Evolutionary conservation across 2,888 invertebrate species (phyloP).

Genomic region (Cantharis lateralis): DNA sequence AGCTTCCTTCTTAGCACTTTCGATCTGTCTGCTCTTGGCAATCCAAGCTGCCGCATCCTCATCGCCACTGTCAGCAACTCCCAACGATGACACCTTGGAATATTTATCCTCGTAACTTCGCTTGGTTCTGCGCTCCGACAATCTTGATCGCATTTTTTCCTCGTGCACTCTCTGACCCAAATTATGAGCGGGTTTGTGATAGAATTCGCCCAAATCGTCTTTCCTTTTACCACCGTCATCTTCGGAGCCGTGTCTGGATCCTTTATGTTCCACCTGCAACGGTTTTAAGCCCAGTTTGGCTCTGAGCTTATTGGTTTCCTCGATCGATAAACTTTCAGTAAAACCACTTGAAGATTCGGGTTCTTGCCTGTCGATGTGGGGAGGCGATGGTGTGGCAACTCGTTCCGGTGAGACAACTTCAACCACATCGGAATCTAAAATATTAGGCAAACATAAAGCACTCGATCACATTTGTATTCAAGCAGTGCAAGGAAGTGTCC

Average conservation of each 20-base stretch:
- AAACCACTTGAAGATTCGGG: slow-evolving; percentile 49
- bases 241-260: slow-evolving; percentile 53
- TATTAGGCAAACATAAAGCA: neutral
- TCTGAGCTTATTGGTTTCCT: slow-evolving; percentile 86
- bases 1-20: slow-evolving; percentile 82
- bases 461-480: neutral
- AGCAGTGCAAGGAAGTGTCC: neutral
- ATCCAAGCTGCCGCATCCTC: slow-evolving; percentile 83
- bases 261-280: slow-evolving; percentile 67
- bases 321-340: slow-evolving; percentile 71
- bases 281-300: slow-evolving; percentile 94
- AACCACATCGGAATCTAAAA: slow-evolving; percentile 49
- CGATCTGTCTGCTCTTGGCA: slow-evolving; percentile 73
- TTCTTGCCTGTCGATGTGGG: slow-evolving; percentile 41
- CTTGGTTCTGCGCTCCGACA: slow-evolving; percentile 79
- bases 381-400: slow-evolving; percentile 46
- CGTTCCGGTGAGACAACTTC: slow-evolving; percentile 44
- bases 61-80: slow-evolving; percentile 75
- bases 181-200: slow-evolving; percentile 84
- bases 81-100: slow-evolving; percentile 64
- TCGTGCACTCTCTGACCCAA: slow-evolving; percentile 72
- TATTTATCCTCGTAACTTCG: slow-evolving; percentile 74
- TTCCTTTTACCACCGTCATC: slow-evolving; percentile 55
- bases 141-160: slow-evolving; percentile 80
- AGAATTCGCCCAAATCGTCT: slow-evolving; percentile 76